Evolutionary conservation across 2,113 vertebrate species (phyloP).

Genomic region (Oreochromis spilurus): DNA sequence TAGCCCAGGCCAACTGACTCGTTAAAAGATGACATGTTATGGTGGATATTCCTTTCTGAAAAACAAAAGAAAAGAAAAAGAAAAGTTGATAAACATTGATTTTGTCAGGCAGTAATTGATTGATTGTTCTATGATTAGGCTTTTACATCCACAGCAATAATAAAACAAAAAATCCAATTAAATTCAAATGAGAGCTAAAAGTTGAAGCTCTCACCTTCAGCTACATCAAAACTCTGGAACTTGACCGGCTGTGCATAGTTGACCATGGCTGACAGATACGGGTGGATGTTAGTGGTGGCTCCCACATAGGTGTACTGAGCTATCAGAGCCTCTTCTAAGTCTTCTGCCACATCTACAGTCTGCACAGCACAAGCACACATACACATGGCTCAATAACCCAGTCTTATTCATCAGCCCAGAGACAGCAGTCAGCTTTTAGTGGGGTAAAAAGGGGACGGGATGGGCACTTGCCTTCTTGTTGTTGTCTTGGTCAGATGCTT

Average conservation of each 20-base stretch:
- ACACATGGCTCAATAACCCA: background rate
- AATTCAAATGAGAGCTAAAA: background rate
- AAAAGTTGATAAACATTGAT: background rate
- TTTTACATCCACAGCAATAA: background rate
- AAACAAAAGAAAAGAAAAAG: background rate
- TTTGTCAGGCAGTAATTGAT: background rate
- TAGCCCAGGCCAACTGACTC: slow-evolving; percentile 97
- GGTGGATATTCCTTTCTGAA: slow-evolving; percentile 92
- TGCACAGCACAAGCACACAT: slow-evolving; percentile 49
- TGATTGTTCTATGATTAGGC: background rate
- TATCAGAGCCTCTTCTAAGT: slow-evolving; percentile 93
- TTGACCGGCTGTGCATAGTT: slow-evolving; percentile 99
- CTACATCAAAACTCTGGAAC: slow-evolving; percentile 94
- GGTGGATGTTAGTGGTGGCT: slow-evolving; percentile 98
- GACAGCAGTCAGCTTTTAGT: background rate
- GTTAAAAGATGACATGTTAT: slow-evolving; percentile 99
- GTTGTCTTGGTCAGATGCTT: slow-evolving; percentile 87
- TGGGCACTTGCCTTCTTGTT: slow-evolving; percentile 84
- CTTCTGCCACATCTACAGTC: slow-evolving; percentile 83
- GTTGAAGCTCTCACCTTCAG: slow-evolving; percentile 84
- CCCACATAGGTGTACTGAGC: slow-evolving; percentile 97
- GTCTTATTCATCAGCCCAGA: background rate
- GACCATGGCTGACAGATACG: slow-evolving; percentile 95
- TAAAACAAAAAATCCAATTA: background rate
- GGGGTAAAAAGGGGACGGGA: background rate